phyloP scores from a whole-genome alignment of 1,140 invertebrate genomes.

The Stratiolaelaps scimitus region DNA sequence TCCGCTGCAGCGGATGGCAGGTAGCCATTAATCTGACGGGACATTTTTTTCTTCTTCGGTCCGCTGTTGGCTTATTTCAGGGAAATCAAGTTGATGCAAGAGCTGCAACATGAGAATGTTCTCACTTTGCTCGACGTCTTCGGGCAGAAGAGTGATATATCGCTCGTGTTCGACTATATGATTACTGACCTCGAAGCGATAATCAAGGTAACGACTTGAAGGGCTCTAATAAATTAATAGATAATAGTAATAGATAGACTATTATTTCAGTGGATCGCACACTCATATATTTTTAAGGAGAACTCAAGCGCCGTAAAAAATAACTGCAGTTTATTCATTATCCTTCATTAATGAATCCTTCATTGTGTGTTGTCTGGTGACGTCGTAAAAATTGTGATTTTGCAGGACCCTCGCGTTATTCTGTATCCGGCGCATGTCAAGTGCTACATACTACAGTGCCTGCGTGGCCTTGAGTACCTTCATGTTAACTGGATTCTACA shows the following conservation, averaged over 20 bases:
- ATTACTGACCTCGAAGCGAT: conserved; percentile 91
- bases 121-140: conserved; percentile 87
- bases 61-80: conserved; percentile 41
- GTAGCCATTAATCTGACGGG: too few relatives aligned
- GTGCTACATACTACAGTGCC: conserved; percentile 84
- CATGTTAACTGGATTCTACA: conserved; percentile 95
- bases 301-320: too few relatives aligned
- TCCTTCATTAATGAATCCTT: conserved; percentile 30
- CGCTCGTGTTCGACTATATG: conserved; percentile 98
- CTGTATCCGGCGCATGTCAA: conserved; percentile 87
- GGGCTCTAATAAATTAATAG: neutral
- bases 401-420: conserved; percentile 59
- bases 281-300: too few relatives aligned
- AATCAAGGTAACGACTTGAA: neutral
- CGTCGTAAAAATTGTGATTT: conserved; percentile 37
- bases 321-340: too few relatives aligned
- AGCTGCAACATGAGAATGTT: conserved; percentile 85
- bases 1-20: too few relatives aligned
- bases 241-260: too few relatives aligned
- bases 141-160: conserved; percentile 95
- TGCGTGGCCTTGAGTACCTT: conserved; percentile 87
- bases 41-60: neutral
- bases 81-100: conserved; percentile 96
- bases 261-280: too few relatives aligned
- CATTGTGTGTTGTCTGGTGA: conserved; percentile 40